Conservation (phyloP, 2,113 vertebrate genomes). For the Phoenicopterus ruber region DNA sequence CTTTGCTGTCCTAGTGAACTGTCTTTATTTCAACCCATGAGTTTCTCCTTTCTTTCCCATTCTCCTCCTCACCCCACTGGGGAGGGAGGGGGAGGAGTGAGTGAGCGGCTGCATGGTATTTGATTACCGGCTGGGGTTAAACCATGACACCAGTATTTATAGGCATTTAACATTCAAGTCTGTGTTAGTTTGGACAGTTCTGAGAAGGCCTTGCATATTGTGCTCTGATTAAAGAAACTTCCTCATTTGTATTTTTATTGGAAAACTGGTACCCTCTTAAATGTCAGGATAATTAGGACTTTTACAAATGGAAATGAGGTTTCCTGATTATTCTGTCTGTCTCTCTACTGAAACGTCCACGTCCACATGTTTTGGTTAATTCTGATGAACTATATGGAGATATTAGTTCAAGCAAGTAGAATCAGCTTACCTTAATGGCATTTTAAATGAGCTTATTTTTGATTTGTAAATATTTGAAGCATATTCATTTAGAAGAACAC, state of each 20-base stretch:
- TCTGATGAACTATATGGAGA: background rate
- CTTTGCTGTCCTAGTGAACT: too few species aligned
- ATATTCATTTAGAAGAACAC: background rate
- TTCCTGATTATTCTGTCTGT: background rate
- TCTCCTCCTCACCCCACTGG: too few species aligned
- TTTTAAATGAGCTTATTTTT: background rate
- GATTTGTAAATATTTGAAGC: background rate
- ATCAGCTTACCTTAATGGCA: background rate
- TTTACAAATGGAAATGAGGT: background rate
- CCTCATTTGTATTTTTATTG: background rate
- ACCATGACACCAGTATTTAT: background rate
- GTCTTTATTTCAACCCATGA: too few species aligned
- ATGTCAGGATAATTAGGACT: background rate
- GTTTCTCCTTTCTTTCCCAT: too few species aligned
- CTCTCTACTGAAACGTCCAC: background rate
- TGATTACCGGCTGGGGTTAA: too few species aligned
- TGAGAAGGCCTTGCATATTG: background rate
- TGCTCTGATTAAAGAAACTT: background rate
- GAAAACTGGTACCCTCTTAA: slow-evolving; percentile 3
- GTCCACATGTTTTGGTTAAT: background rate
- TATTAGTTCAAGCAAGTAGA: background rate
- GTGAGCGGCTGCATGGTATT: too few species aligned
- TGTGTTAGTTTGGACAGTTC: background rate
- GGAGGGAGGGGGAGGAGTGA: too few species aligned
- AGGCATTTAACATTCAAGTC: background rate